Base-by-base conservation (phyloP, 2,888 invertebrate species). In the Gastrophysa polygoni region DNA sequence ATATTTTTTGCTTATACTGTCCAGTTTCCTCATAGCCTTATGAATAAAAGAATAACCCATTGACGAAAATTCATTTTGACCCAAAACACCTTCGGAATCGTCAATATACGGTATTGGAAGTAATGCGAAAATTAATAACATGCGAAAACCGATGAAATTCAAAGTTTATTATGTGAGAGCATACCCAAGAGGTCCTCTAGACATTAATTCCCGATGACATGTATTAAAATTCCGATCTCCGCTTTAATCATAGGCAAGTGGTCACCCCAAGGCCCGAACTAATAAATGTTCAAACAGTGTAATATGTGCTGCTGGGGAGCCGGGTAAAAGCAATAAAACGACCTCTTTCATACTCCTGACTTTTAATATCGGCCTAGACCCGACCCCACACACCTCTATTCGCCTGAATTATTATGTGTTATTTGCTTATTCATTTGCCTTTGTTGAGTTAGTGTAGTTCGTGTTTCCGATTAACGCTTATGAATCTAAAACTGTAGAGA, bases 271-370 rank as follows among this genome's bases (percentile, higher is more conserved):
- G 74, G 32, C 32, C 32, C 32, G 10, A 77, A 56, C 78, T 78
- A 78, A 79, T 78, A 78, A 79, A 79, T 76, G 78, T 78, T 78
- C 76, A 77, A 77, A 77, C 76, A 75, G 75, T 75, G 71, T 72
- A 77, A 77, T 76, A 72, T 71, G 74, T 68, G 43, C 43, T 54
- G 16, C 54, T 29, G 43, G 71, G 75, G 74, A 73, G 71, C 73
- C 70, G 73, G 70, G 73, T 74, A 75, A 77, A 76, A 61, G 68
- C 52, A 66, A 68, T 68, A 67, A 67, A 67, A 61, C 60, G 64
- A 51, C 57, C 64, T 61, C 61, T 67, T 62, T 59, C 57, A 56
- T 67, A 51, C 58, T 62, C 61, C 58, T 66, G 68, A 68, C 68
- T 68, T 68, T 68, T 68, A 64, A 68, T 68, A 61, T 63, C 68